phyloP scores from a whole-genome alignment of 2,888 invertebrate genomes.

The Drosophila barbarae region DNA sequence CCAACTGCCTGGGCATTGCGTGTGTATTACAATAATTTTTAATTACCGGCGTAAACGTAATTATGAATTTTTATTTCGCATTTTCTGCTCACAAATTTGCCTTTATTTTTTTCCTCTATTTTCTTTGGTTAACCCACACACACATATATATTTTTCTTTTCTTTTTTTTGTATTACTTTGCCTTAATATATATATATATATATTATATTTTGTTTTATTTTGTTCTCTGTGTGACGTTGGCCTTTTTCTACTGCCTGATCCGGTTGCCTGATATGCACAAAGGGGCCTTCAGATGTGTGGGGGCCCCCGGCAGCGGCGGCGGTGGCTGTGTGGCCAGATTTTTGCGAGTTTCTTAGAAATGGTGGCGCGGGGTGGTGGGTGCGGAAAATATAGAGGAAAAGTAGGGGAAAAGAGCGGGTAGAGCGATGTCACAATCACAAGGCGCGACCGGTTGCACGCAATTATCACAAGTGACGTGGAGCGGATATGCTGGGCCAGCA shows the following conservation, averaged over 20 bases:
- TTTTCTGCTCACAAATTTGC: conserved; percentile 40
- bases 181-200: conserved; percentile 10
- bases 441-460: conserved; percentile 66
- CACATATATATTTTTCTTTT: conserved; percentile 7
- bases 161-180: conserved; percentile 16
- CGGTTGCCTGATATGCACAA: conserved; percentile 72
- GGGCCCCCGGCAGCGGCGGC: conserved; percentile 3
- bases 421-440: conserved; percentile 40
- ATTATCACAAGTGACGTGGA: conserved; percentile 75
- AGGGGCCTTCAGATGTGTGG: conserved; percentile 58
- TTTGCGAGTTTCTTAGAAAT: conserved; percentile 63
- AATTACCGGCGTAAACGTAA: conserved; percentile 80
- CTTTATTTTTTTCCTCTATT: neutral
- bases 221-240: conserved; percentile 43
- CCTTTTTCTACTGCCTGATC: conserved; percentile 57
- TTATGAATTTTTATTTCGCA: conserved; percentile 80
- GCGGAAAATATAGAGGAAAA: neutral
- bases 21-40: conserved; percentile 80
- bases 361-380: conserved; percentile 5
- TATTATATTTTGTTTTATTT: conserved; percentile 36
- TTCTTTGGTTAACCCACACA: conserved; percentile 16
- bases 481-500: conserved; percentile 67
- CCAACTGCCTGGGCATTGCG: conserved; percentile 57
- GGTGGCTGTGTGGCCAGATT: conserved; percentile 54
- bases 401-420: neutral